Base-by-base conservation (phyloP, 2,797 vertebrate genomes). In the Tinamus major region DNA sequence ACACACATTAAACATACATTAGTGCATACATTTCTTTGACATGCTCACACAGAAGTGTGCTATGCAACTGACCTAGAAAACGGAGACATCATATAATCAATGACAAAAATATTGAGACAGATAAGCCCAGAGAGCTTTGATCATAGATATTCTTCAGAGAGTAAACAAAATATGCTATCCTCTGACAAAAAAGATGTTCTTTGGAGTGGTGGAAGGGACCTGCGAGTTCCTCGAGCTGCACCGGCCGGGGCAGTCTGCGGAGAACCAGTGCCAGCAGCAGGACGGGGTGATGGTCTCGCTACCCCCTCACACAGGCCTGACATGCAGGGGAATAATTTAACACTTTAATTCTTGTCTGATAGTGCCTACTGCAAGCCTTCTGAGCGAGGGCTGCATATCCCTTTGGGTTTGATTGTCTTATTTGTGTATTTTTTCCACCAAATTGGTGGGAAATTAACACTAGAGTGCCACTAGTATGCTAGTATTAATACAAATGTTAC, bases 31-130 rank as follows among this genome's bases (percentile, higher is more conserved):
- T 96, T 95, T 87, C 77, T 92, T 70, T 89, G 93, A 89, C 79
- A 7, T 51, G 63, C 78, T 85, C 81, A 26, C 70, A 83, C 63
- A 76, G 29, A 79, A 88, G 69, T 69, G 33, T 56, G 93, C 87
- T 79, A 86, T 15, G 59, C 74, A 91, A 95, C 78, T 85, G 91
- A 97, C 95, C 95, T 96, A 96, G 94, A 96, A 96, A 96, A 85
- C 3, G 48, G 83, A 95, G 92, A 82, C 88, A 33, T 58, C 13
- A 13, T 72, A 82, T 87, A 94, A 95, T 87, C 84, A 95, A 72
- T 74, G 79, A 91, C 92, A 89, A 80, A 95, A 96, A 92, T 51
- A 91, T n/a, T 33, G 31, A 94, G 94, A 88, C 88, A 92, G 80
- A 92, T 70, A 90, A 93, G 85, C 74, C 44, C 42, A 1, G 74